Evolutionary conservation across 2,797 vertebrate species (phyloP), one percentile per base, ranked within the genome.

Genomic region (Tragelaphus eurycerus): DNA sequence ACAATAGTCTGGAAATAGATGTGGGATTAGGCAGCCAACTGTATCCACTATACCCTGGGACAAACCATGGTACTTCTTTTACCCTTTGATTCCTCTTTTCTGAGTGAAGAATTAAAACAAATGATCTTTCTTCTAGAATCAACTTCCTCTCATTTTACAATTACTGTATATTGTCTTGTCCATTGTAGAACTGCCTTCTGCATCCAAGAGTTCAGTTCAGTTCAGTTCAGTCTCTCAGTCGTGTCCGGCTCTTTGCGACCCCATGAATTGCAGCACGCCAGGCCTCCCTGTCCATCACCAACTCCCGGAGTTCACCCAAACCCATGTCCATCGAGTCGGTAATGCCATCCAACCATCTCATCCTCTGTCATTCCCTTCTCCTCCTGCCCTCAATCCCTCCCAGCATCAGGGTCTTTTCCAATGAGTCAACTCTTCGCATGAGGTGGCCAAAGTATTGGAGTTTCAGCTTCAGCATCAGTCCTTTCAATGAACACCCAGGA

Each of bases 71-170:
- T 83, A 57, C 16, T 48, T 92, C 19, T 62, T 14, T 82, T 85
- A 50, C 48, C 17, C 62, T 74, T 78, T 48, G 29, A 9, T 82
- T 87, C 14, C 54, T 59, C n/a, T 76, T 89, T 94, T 79, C 29
- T 67, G 55, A 88, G 31, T 64, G 10, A 52, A 89, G 7, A 89
- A 74, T n/a, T 64, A 17, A 25, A 86, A 81, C 85, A 38, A 34
- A 54, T 62, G 7, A 93, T 76, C 25, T 92, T 82, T 96, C 78
- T 95, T 92, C 29, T 10, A 71, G 52, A 88, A 91, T 92, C 86
- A 60, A 48, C 52, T 71, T 55, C 76, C 43, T 94, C 11, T 82
- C 21, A 23, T 83, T 78, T 60, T 93, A 10, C 13, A 31, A 38
- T 54, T 84, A 38, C 54, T 8, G 27, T 27, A 23, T 84, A 67